Percentiles rank a stretch among this genome's conserved stretches.
Evolutionary conservation across 2,888 invertebrate species (phyloP).

Genomic region (Caenorhabditis doughertyi): DNA sequence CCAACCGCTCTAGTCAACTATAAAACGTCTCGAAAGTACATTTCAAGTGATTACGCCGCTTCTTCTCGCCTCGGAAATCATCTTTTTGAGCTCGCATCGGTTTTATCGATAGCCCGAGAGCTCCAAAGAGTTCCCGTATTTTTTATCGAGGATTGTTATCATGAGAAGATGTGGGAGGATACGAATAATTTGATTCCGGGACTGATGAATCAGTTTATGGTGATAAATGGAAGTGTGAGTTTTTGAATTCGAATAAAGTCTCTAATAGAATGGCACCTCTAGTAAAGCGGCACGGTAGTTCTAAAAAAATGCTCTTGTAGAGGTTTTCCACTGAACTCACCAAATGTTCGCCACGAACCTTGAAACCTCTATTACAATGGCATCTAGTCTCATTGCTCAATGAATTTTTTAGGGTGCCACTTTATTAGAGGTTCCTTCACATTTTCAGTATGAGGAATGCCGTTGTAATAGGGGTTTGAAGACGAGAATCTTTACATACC

Average conservation of each 20-base stretch:
- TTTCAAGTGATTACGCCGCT: neutral
- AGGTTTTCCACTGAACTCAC: too few species aligned
- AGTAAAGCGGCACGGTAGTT: too few species aligned
- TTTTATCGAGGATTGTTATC: constrained; percentile 3
- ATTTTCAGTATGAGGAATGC: too few species aligned
- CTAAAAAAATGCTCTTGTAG: too few species aligned
- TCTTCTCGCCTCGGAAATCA: neutral
- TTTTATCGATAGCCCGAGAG: neutral
- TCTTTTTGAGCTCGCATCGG: neutral
- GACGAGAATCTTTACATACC: too few species aligned
- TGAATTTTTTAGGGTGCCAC: too few species aligned
- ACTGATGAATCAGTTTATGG: neutral
- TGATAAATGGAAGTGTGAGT: constrained; percentile 15
- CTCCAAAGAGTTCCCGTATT: neutral
- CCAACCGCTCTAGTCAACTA: neutral
- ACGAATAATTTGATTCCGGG: neutral
- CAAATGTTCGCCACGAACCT: too few species aligned
- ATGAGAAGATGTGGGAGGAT: constrained; percentile 7
- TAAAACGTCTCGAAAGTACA: neutral
- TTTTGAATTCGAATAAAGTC: neutral
- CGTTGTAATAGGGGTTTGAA: too few species aligned
- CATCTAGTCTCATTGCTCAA: too few species aligned
- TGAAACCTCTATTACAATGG: too few species aligned
- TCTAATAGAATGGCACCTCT: too few species aligned
- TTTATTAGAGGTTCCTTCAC: too few species aligned